Percentiles rank a stretch among this genome's conserved stretches.
Evolutionary conservation across 1,140 invertebrate species (phyloP).

Genomic region (Calephelis nemesis): DNA sequence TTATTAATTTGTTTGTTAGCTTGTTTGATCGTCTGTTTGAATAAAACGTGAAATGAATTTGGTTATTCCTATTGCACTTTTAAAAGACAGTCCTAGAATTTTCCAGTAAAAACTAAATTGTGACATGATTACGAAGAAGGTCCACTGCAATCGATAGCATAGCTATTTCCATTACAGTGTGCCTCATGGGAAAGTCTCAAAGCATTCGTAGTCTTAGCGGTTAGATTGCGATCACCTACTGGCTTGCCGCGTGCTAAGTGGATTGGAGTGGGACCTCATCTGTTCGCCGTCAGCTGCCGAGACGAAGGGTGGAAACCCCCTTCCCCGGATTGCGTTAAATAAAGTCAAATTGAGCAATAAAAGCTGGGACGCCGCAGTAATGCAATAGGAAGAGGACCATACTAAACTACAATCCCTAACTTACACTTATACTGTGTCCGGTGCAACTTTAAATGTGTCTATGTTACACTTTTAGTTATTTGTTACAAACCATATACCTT

Average conservation of each 20-base stretch:
- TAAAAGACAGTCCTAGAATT: too few species aligned
- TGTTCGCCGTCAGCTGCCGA: slow-evolving; percentile 61
- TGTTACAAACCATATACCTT: too few species aligned
- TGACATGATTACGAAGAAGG: neutral
- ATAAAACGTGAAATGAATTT: too few species aligned
- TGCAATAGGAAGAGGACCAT: slow-evolving; percentile 60
- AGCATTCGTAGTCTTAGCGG: slow-evolving; percentile 45
- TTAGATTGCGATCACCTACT: slow-evolving; percentile 61
- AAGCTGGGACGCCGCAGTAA: slow-evolving; percentile 65
- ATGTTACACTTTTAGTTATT: neutral
- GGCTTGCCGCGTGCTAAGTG: slow-evolving; percentile 66
- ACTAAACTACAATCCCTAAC: slow-evolving; percentile 56
- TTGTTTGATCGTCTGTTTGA: too few species aligned
- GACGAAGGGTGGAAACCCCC: slow-evolving; percentile 40
- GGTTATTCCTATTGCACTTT: too few species aligned
- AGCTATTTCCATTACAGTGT: slow-evolving; percentile 34
- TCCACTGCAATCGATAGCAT: slow-evolving; percentile 24
- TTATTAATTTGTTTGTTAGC: too few species aligned
- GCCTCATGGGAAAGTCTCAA: slow-evolving; percentile 38
- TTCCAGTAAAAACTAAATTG: neutral
- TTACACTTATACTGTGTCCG: slow-evolving; percentile 36
- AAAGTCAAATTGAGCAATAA: slow-evolving; percentile 80
- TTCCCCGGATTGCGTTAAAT: slow-evolving; percentile 73
- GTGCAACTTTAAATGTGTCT: neutral
- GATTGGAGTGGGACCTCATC: slow-evolving; percentile 73